Base-by-base conservation (phyloP, 2,888 invertebrate genomes). In the Calephelis perditalis region DNA sequence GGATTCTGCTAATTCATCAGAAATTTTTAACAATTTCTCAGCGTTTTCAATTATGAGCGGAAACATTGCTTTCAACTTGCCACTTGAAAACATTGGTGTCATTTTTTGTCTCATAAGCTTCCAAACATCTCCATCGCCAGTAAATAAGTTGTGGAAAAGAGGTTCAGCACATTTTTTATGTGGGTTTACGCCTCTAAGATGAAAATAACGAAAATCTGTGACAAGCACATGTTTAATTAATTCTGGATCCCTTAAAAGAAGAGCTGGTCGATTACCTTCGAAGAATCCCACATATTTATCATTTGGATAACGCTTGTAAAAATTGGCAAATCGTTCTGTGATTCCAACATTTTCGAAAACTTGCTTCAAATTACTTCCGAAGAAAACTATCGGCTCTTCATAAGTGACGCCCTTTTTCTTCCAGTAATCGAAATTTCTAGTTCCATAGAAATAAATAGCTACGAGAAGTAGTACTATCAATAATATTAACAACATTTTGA, bases 61-160 rank as follows among this genome's bases (percentile, higher is more conserved):
- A 57, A 84, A 87, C 87, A 86, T 87, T 5, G 70, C 76, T 61
- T 79, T 82, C 43, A 87, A 65, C 62, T 78, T 26, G 26, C 26
- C 26, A 4, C 26, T 26, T 26, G 26, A 26, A 26, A 26, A 26
- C 26, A 26, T 26, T 0, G 84, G 73, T 11, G 86, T 84, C n/a
- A 86, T 58, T 7, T 81, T 76, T 62, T 85, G 81, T 1, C 86
- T 73, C 11, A 82, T 61, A 9, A 86, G 68, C 63, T 77, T 84
- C 87, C 87, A 87, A 5, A 59, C 57, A 56, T 87, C 86, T 0
- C 86, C 86, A 35, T 85, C 81, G 6, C 61, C 74, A 46, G 76
- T 73, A 60, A 87, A 86, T 35, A 86, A 58, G 60, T 80, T 84
- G 6, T 60, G 57, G 11, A 78, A 65, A 1, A 82, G 15, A 0